Base-by-base conservation (phyloP, 2,113 vertebrate genomes). In the Alouatta palliata region DNA sequence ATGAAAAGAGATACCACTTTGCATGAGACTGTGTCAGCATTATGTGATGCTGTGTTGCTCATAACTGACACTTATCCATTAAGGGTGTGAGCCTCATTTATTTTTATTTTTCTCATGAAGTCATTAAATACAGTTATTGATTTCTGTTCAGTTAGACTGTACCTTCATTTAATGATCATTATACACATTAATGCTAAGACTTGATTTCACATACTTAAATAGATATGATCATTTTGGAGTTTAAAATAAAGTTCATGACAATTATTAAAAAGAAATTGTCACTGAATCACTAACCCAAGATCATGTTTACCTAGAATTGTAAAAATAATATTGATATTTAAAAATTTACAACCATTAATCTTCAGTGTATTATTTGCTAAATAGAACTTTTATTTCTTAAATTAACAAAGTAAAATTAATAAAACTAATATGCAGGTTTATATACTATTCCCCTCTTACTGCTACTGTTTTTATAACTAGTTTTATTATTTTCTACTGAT, bases 111-210 rank as follows among this genome's bases (percentile, higher is more conserved):
- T 97, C 97, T 97, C 94, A 92, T 98, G 84, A 98, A 98, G 98
- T 98, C 98, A 98, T 99, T 98, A 99, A 98, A 99, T 98, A 98
- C 98, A 98, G 97, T 98, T 98, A 98, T 98, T 98, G 99, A 99
- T 99, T 99, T 99, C 98, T 99, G 98, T 99, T 99, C 98, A 97
- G 80, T 95, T 85, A 94, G 95, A 71, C 96, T 97, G 93, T 91
- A 61, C 97, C 97, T 71, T 54, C 93, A 52, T 93, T 80, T 85
- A 90, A 93, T 6, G 0, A 98, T 98, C 97, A 97, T 97, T 95
- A 97, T 94, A 94, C 95, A 96, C 92, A 90, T 95, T 97, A 98
- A 98, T 92, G 97, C 90, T 87, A 90, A 96, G 80, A 92, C 97
- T 97, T 93, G 97, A 91, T 95, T 97, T 98, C 94, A 27, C 96